A percentile compares a stretch with the other conserved stretches of the same genome.
Conservation (phyloP, 2,113 vertebrate genomes). For the Lepus americanus region DNA sequence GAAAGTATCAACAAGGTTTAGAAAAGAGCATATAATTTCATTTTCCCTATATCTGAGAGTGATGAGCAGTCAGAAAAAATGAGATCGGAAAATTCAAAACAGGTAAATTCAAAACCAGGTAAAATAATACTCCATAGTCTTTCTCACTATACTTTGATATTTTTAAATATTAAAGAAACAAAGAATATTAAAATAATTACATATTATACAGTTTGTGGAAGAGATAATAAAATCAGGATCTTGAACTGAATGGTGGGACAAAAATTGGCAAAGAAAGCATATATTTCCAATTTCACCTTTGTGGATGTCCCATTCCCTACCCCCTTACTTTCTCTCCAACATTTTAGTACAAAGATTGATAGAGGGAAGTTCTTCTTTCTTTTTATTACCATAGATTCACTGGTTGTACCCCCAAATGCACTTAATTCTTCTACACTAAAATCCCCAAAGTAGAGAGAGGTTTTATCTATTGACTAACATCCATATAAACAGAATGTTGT, state of each 20-base stretch:
- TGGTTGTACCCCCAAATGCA: background rate
- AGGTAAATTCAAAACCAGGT: background rate
- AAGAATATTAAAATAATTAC: background rate
- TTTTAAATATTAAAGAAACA: background rate
- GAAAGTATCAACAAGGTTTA: background rate
- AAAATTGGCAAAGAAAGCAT: background rate
- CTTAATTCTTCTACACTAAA: background rate
- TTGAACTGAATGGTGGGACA: background rate
- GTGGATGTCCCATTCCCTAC: background rate
- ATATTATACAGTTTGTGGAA: background rate
- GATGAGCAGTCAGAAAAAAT: background rate
- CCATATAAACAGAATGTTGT: background rate
- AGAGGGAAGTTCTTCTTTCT: background rate
- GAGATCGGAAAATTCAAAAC: background rate
- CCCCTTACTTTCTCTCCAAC: background rate
- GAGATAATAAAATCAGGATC: background rate
- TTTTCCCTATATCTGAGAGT: background rate
- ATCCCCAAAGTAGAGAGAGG: background rate
- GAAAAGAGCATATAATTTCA: background rate
- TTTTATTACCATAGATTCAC: background rate
- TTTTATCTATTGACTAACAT: background rate
- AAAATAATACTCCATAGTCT: background rate
- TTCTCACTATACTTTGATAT: background rate
- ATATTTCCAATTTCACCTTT: background rate
- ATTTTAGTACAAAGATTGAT: background rate